phyloP scores from a whole-genome alignment of 2,113 vertebrate species.

The Anguilla japonica region DNA sequence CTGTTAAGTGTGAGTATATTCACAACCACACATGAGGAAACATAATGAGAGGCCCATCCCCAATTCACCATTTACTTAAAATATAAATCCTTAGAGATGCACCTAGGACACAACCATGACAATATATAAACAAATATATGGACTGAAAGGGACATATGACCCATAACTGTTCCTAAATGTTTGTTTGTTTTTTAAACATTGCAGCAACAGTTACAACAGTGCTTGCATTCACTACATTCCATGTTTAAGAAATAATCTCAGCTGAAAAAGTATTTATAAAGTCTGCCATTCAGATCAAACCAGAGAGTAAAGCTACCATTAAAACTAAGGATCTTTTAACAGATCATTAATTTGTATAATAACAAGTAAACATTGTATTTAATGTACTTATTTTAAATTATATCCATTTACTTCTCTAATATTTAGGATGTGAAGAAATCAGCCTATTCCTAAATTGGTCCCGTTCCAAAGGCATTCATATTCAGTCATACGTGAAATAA shows the following conservation, averaged over 20 bases:
- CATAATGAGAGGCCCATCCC: neutral
- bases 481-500: neutral
- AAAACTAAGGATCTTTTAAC: constrained; percentile 14
- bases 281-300: neutral
- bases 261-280: constrained; percentile 12
- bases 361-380: neutral
- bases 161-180: neutral
- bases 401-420: neutral
- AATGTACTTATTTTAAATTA: neutral
- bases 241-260: neutral
- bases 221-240: neutral
- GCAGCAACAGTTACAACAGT: neutral
- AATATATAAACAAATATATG: neutral
- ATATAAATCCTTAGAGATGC: neutral
- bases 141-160: neutral
- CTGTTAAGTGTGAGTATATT: neutral
- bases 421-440: neutral
- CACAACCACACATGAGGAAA: neutral
- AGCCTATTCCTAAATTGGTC: neutral
- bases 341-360: constrained; percentile 2
- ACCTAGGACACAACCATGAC: neutral
- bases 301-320: neutral
- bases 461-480: neutral
- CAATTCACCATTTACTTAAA: neutral
- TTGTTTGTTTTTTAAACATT: neutral